Evolutionary conservation across 2,888 invertebrate genomes (phyloP).

Genomic region (Bugulina stolonifera): DNA sequence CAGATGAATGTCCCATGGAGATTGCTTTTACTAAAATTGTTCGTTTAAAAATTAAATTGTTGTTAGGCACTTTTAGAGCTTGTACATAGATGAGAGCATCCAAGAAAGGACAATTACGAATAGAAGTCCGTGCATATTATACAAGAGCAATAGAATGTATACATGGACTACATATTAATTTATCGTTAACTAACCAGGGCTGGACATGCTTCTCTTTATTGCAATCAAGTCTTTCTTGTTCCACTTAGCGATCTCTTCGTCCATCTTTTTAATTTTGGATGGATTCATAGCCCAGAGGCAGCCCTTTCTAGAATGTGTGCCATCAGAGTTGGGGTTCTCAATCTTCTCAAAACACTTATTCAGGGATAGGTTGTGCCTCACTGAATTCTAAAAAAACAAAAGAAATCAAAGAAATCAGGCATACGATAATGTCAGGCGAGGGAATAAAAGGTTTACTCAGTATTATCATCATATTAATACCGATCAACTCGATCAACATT

Average conservation of each 20-base stretch:
- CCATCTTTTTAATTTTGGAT: conserved; percentile 89
- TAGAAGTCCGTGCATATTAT: no score
- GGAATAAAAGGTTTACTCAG: neutral
- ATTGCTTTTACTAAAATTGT: no score
- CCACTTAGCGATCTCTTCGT: conserved; percentile 96
- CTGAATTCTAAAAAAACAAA: conserved; percentile 66
- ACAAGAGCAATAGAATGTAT: no score
- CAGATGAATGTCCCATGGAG: no score
- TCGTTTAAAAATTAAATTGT: no score
- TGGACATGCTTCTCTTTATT: conserved; percentile 86
- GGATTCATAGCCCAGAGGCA: conserved; percentile 97
- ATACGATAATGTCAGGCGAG: neutral
- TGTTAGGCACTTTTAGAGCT: no score
- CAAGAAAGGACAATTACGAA: no score
- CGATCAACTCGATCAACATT: neutral
- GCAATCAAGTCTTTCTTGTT: conserved; percentile 88
- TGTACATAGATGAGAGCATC: no score
- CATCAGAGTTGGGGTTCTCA: conserved; percentile 71
- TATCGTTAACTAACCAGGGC: conserved; percentile 66
- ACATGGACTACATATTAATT: no score
- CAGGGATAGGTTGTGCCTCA: conserved; percentile 89
- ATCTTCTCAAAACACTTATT: conserved; percentile 99
- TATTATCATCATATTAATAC: neutral
- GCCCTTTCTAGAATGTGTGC: conserved; percentile 37
- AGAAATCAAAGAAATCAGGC: neutral